These are phyloP conservation scores for Gorilla gorilla DNA, from an alignment of 2,113 vertebrate species.

Conservation along the genomic window DNA sequence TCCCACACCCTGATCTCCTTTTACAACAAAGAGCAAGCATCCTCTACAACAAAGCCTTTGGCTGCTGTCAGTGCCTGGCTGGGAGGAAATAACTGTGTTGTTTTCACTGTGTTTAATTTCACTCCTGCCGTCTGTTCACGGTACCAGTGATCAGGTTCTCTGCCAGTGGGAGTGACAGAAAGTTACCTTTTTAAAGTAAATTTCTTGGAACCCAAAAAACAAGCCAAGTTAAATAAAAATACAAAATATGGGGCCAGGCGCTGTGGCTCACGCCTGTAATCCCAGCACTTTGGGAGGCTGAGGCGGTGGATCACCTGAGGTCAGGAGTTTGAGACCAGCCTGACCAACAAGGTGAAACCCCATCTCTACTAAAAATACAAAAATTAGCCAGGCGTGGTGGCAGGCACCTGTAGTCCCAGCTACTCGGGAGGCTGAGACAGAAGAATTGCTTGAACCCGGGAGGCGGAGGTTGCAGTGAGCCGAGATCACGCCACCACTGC, in stretches of 20 bases:
- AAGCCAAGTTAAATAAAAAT: not conserved
- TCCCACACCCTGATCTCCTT: not conserved
- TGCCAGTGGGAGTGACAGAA: not conserved
- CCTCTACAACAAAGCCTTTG: not conserved
- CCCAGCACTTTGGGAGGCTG: too few relatives aligned
- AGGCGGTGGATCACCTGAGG: too few relatives aligned
- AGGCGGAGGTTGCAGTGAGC: too few relatives aligned
- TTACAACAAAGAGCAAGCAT: not conserved
- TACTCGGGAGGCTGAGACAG: too few relatives aligned
- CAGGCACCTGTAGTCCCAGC: too few relatives aligned
- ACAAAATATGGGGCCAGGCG: not conserved
- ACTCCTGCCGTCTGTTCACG: not conserved
- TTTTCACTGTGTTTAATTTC: not conserved
- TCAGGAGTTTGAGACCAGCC: too few relatives aligned
- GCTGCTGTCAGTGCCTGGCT: rapidly evolving
- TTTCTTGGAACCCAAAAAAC: not conserved
- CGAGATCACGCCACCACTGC: too few relatives aligned
- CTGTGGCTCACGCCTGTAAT: too few relatives aligned
- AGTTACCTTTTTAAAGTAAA: not conserved
- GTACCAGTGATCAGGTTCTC: not conserved
- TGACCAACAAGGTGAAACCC: too few relatives aligned
- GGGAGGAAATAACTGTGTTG: not conserved
- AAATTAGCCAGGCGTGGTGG: too few relatives aligned
- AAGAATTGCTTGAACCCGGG: too few relatives aligned
- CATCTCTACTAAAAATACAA: too few relatives aligned